Evolutionary conservation across 2,113 vertebrate species (phyloP), one percentile per base, ranked within the genome.

Genomic region (Dasypus novemcinctus): DNA sequence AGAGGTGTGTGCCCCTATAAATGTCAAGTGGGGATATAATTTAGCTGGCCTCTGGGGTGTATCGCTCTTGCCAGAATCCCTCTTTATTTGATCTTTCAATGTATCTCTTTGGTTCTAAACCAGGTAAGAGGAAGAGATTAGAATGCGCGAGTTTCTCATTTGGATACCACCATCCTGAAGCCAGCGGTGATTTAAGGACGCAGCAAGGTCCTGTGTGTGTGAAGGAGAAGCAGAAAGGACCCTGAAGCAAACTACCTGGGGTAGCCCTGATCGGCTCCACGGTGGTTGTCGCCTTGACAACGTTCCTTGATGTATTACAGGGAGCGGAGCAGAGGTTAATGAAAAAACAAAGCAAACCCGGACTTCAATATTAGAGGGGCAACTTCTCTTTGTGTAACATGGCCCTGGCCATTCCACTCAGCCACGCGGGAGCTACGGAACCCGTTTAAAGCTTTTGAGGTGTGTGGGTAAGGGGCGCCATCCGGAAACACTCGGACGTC

Each of bases 21-120:
- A 94, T 94, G 94, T 91, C 96, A 97, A 93, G 87, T 68, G 95
- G 95, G 94, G 88, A 93, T 92, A 84, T 86, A 87, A 92, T 87
- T 96, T 97, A 91, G 78, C 88, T 90, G 84, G 81, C 93, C 85
- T 94, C 78, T 69, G 86, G 95, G 74, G 80, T 93, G 93, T 95
- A 92, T 89, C 49, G 1, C 69, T 78, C 75, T 85, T 88, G 64
- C 96, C 85, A 91, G 95, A 88, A 69, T 92, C 91, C 31, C 49
- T 82, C 71, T 95, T 92, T 87, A 64, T 95, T 96, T 83, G 86
- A 96, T 95, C 82, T 91, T 92, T 81, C 95, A 59, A 86, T 96
- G 72, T 57, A 12, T 94, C 82, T 95, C 64, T 80, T 94, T 87
- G 86, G 57, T 97, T 83, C 76, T 84, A 80, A 95, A 95, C 49